Conservation (phyloP, 2,888 invertebrate genomes). For the Acanthosoma haemorrhoidale region DNA sequence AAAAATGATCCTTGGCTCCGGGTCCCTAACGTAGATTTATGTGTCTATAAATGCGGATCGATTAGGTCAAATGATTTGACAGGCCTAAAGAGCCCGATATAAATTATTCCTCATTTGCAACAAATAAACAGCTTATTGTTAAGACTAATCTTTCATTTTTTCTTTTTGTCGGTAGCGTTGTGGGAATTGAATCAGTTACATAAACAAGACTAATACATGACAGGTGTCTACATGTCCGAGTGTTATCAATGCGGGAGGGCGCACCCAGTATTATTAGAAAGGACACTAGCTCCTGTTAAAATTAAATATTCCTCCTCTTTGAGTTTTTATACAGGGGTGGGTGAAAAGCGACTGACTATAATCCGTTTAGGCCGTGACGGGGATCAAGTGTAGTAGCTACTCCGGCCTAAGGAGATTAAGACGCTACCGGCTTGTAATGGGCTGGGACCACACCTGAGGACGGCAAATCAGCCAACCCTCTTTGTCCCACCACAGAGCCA, state of each 20-base stretch:
- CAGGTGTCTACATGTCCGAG: no score
- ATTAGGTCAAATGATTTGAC: no score
- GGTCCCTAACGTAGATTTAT: no score
- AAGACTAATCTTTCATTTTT: no score
- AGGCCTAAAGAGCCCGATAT: no score
- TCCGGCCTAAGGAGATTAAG: conserved; percentile 19
- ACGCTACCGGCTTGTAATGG: conserved; percentile 27
- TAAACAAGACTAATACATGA: conserved; percentile 8
- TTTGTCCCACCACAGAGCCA: no score
- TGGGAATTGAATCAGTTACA: conserved; percentile 10
- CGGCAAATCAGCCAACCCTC: no score
- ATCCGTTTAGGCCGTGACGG: conserved; percentile 10
- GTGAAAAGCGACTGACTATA: neutral
- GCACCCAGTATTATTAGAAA: conserved; percentile 4
- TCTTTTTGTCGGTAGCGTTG: no score
- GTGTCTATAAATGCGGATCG: no score
- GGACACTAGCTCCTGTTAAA: conserved; percentile 9
- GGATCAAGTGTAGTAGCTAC: neutral
- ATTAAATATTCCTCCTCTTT: neutral
- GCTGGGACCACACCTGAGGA: conserved; percentile 2
- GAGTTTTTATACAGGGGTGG: neutral
- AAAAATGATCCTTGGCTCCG: no score
- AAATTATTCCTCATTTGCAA: no score
- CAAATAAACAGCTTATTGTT: no score
- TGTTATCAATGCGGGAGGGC: conserved; percentile 14